These are phyloP conservation scores for Anthophora plumipes DNA, from an alignment of 2,888 invertebrate species.

Conservation along the genomic window DNA sequence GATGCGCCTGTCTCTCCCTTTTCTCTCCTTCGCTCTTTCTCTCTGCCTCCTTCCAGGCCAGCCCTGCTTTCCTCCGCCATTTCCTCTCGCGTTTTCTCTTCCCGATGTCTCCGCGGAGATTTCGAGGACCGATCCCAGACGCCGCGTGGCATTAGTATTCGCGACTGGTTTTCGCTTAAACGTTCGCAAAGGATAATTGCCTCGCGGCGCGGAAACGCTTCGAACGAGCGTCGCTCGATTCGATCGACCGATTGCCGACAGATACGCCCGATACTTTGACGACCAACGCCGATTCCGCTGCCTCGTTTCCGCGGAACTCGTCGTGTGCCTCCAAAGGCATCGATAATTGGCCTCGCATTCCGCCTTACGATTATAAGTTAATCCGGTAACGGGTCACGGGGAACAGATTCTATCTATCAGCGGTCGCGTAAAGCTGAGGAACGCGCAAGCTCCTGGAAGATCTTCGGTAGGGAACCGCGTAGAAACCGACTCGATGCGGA, in stretches of 20 bases:
- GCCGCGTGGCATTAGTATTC: slow-evolving; percentile 57
- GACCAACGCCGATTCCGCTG: slow-evolving; percentile 33
- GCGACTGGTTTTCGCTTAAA: slow-evolving; percentile 48
- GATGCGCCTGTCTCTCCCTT: slow-evolving; percentile 44
- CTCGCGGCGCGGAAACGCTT: slow-evolving; percentile 42
- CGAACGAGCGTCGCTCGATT: slow-evolving; percentile 22
- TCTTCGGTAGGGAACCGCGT: neutral
- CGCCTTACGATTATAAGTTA: slow-evolving; percentile 83
- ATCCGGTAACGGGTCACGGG: slow-evolving; percentile 70
- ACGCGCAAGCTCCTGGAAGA: neutral
- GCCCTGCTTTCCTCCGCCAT: neutral
- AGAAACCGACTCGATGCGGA: neutral
- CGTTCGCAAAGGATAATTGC: slow-evolving; percentile 63
- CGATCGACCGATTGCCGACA: slow-evolving; percentile 46
- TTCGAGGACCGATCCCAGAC: slow-evolving; percentile 20
- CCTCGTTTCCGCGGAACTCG: neutral
- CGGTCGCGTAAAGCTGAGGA: slow-evolving; percentile 27
- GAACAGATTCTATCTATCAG: slow-evolving; percentile 53
- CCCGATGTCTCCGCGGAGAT: slow-evolving; percentile 25
- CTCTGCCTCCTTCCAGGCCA: neutral
- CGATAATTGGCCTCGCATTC: slow-evolving; percentile 83
- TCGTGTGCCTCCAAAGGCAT: slow-evolving; percentile 40
- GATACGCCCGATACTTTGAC: slow-evolving; percentile 63
- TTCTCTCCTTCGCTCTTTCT: slow-evolving; percentile 21
- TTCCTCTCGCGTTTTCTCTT: slow-evolving; percentile 34